Base-by-base conservation (phyloP, 1,140 invertebrate genomes). In the Drosophila ironensis region DNA sequence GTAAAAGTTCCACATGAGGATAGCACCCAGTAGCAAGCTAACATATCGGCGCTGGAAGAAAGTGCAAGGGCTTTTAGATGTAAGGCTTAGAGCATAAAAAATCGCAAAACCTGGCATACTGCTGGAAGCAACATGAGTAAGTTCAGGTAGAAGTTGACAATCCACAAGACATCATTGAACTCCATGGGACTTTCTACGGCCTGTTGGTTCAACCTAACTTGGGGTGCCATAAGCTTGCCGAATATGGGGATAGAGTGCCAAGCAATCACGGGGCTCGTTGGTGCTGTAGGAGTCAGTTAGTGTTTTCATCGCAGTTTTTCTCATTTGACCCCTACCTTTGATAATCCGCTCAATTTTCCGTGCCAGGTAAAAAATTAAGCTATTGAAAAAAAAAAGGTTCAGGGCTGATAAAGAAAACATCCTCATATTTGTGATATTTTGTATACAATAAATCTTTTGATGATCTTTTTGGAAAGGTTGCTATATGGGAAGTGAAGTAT, bases 1-100 rank as follows among this genome's bases (percentile, higher is more conserved):
- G n/a, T 44, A 72, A 1, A 52, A 12, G 14, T 72, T 75, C 63
- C 69, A 75, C 3, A 53, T 46, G 12, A 53, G 2, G 2, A 71
- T 11, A 0, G 9, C 0, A 6, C 11, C 20, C 9, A 61, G 0
- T 4, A 74, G 7, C 5, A 22, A 8, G 30, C 11, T 24, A 6
- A 38, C 6, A 5, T 24, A 2, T 0, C 12, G 40, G 5, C 19
- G 40, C 35, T 72, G 19, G 12, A 30, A 30, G 11, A n/a, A n/a
- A n/a, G n/a, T n/a, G n/a, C n/a, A n/a, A n/a, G n/a, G n/a, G n/a
- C n/a, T n/a, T n/a, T n/a, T n/a, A n/a, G n/a, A n/a, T n/a, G n/a
- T n/a, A n/a, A n/a, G n/a, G n/a, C n/a, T n/a, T n/a, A n/a, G n/a
- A n/a, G n/a, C n/a, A n/a, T n/a, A n/a, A n/a, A n/a, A n/a, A n/a